Evolutionary conservation across 2,113 vertebrate species (phyloP).

Genomic region (Microtus ochrogaster): DNA sequence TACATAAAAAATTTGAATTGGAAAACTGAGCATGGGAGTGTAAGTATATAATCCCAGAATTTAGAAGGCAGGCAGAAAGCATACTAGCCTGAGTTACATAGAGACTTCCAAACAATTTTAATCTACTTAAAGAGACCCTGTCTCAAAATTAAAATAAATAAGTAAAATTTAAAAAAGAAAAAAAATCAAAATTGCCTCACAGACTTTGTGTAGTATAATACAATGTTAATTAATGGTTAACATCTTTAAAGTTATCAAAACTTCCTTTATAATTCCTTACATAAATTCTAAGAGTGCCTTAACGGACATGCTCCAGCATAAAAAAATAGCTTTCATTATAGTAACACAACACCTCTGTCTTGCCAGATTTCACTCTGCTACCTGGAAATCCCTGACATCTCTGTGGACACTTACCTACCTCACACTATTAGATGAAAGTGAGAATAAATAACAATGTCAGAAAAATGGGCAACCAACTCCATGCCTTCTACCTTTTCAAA

Average conservation of each 20-base stretch:
- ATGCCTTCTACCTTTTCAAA: background rate
- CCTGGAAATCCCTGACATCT: background rate
- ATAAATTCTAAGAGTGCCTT: background rate
- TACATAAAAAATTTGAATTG: background rate
- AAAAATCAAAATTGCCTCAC: background rate
- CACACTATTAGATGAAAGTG: background rate
- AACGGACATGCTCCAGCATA: background rate
- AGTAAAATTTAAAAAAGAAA: too few species aligned
- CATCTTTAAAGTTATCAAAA: background rate
- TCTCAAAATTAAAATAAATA: background rate
- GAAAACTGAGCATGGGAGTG: background rate
- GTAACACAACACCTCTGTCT: background rate
- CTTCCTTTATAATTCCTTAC: background rate
- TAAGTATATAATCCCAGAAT: background rate
- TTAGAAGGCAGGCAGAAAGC: background rate
- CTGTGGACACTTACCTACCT: background rate
- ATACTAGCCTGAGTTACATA: background rate
- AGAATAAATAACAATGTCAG: background rate
- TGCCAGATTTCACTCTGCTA: background rate
- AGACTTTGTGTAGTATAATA: constrained; percentile 9
- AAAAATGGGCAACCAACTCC: background rate
- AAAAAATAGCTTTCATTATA: background rate
- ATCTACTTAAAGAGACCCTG: background rate
- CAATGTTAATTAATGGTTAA: background rate
- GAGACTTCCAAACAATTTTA: background rate